These are phyloP conservation scores for Gryllus longicercus DNA, from an alignment of 2,888 invertebrate genomes.

Conservation along the genomic window DNA sequence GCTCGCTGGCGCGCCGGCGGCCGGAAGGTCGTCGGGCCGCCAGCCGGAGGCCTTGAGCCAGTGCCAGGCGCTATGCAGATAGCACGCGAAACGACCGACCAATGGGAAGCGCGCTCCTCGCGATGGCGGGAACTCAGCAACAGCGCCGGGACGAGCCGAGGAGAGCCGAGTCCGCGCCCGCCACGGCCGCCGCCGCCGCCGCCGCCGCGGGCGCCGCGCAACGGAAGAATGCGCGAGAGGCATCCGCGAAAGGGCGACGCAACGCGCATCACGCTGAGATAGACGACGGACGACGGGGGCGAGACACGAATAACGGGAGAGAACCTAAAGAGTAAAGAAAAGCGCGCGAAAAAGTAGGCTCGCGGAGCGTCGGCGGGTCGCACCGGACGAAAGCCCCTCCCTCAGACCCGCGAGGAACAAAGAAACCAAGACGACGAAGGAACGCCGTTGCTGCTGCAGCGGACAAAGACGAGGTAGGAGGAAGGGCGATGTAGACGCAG, in stretches of 20 bases:
- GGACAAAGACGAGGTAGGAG: not conserved
- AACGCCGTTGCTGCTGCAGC: not conserved
- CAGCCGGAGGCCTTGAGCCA: slow-evolving; percentile 17
- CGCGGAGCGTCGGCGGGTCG: not conserved
- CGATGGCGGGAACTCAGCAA: not conserved
- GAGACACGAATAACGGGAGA: not conserved
- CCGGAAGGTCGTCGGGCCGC: slow-evolving; percentile 17
- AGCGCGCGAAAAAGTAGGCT: not conserved
- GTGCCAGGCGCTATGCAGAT: slow-evolving; percentile 4
- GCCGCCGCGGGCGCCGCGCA: not conserved
- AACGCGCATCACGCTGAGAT: not conserved
- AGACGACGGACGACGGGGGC: not conserved
- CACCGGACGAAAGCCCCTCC: not conserved
- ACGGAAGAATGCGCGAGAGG: not conserved
- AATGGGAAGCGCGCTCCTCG: not conserved
- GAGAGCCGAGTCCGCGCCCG: too few relatives aligned
- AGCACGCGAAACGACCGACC: not conserved
- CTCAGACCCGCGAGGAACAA: not conserved
- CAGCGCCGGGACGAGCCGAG: not conserved
- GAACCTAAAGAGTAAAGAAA: not conserved
- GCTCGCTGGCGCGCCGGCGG: not conserved
- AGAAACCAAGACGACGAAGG: not conserved
- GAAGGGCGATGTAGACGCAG: not conserved
- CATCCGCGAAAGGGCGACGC: not conserved
- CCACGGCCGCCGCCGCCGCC: too few relatives aligned